Evolutionary conservation across 2,888 invertebrate species (phyloP).

Genomic region (Drosophila hamatofila): DNA sequence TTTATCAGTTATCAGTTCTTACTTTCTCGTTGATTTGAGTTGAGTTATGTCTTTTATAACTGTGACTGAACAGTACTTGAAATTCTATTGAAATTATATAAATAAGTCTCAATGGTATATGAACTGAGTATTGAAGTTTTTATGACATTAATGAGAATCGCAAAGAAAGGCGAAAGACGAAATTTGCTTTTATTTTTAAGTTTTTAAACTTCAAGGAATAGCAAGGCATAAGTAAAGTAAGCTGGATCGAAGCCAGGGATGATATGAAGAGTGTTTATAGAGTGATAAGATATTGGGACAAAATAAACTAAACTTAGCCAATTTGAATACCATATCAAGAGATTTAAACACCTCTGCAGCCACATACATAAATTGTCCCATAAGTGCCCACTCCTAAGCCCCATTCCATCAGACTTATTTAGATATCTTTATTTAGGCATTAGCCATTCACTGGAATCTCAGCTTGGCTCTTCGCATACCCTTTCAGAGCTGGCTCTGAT

Average conservation of each 20-base stretch:
- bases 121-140: not conserved
- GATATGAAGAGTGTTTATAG: too few relatives aligned
- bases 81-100: not conserved
- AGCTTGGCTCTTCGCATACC: not conserved
- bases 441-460: not conserved
- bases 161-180: not conserved
- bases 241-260: too few relatives aligned
- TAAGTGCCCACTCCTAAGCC: not conserved
- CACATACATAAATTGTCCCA: too few relatives aligned
- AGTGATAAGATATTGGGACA: too few relatives aligned
- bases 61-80: not conserved
- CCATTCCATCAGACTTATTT: not conserved
- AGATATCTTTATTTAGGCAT: not conserved
- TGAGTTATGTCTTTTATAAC: not conserved
- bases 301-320: not conserved
- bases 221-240: too few relatives aligned
- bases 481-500: slow-evolving; percentile 17
- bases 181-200: too few relatives aligned
- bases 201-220: too few relatives aligned
- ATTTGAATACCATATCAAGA: too few relatives aligned
- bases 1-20: not conserved
- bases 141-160: not conserved
- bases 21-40: not conserved
- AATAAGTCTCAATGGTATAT: not conserved
- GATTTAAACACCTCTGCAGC: too few relatives aligned